Evolutionary conservation across 2,113 vertebrate genomes (phyloP).

Genomic region (Paralichthys olivaceus): DNA sequence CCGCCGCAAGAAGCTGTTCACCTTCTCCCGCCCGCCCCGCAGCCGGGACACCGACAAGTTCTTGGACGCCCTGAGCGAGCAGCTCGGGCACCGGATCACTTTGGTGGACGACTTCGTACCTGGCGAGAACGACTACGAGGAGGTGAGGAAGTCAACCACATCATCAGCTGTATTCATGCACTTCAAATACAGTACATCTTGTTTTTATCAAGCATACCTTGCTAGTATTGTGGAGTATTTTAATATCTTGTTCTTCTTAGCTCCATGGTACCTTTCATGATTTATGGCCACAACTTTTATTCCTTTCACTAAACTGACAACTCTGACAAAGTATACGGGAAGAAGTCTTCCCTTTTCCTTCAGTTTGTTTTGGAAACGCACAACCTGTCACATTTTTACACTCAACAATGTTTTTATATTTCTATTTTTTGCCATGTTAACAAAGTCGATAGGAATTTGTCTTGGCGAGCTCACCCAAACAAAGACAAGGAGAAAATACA

Average conservation of each 20-base stretch:
- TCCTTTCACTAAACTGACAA: neutral
- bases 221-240: no score
- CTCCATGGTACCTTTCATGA: neutral
- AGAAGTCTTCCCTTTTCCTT: no score
- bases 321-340: neutral
- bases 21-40: slow-evolving; percentile 90
- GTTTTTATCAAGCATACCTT: no score
- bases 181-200: neutral
- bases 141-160: slow-evolving; percentile 81
- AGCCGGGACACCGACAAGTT: slow-evolving; percentile 95
- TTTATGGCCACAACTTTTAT: neutral
- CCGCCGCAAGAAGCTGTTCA: slow-evolving; percentile 91
- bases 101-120: slow-evolving; percentile 91
- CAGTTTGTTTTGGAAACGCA: no score
- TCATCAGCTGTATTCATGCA: neutral
- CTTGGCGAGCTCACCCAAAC: no score
- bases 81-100: slow-evolving; percentile 91
- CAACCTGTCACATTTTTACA: no score
- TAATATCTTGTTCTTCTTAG: neutral
- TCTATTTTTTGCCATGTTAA: no score
- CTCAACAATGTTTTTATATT: no score
- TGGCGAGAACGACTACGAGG: slow-evolving; percentile 96
- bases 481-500: no score
- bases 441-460: no score
- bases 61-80: slow-evolving; percentile 92